Conservation (phyloP, 2,888 invertebrate genomes). For the Merodon equestris region DNA sequence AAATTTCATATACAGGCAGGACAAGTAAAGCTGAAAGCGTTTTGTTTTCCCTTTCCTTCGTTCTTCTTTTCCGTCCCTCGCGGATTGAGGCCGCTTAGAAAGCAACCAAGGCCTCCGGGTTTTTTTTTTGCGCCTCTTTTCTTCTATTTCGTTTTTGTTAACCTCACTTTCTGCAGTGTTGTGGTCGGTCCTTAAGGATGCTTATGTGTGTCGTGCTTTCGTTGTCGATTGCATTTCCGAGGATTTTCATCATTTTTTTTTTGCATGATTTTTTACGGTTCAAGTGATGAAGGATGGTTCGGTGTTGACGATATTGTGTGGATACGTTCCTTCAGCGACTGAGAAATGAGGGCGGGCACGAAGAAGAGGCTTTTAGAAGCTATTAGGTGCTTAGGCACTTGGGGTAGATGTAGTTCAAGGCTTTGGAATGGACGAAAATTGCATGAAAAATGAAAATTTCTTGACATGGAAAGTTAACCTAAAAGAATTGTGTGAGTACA, state of each 20-base stretch:
- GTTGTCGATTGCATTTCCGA: conserved; percentile 60
- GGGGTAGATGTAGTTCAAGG: too few species aligned
- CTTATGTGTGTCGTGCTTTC: conserved; percentile 34
- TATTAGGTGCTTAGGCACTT: too few species aligned
- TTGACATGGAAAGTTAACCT: too few species aligned
- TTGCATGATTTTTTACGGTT: conserved; percentile 43
- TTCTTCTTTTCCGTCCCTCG: not conserved
- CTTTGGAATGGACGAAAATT: too few species aligned
- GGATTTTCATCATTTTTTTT: conserved; percentile 12
- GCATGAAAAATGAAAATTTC: too few species aligned
- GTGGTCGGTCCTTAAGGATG: conserved; percentile 47
- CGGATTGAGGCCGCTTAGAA: conserved; percentile 42
- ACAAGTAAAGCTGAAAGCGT: conserved; percentile 24
- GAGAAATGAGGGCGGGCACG: too few species aligned
- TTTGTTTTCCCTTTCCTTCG: not conserved
- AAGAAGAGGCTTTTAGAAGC: too few species aligned
- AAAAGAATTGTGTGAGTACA: too few species aligned
- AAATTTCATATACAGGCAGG: conserved; percentile 38
- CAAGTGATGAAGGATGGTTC: conserved; percentile 19
- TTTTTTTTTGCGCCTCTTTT: conserved; percentile 9
- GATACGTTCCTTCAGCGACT: too few species aligned
- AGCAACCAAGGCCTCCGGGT: conserved; percentile 48
- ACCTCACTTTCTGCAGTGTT: conserved; percentile 9
- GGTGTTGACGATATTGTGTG: too few species aligned
- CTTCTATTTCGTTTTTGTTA: not conserved